Evolutionary conservation across 2,888 invertebrate species (phyloP).

Genomic region (Aporophyla lueneburgensis): DNA sequence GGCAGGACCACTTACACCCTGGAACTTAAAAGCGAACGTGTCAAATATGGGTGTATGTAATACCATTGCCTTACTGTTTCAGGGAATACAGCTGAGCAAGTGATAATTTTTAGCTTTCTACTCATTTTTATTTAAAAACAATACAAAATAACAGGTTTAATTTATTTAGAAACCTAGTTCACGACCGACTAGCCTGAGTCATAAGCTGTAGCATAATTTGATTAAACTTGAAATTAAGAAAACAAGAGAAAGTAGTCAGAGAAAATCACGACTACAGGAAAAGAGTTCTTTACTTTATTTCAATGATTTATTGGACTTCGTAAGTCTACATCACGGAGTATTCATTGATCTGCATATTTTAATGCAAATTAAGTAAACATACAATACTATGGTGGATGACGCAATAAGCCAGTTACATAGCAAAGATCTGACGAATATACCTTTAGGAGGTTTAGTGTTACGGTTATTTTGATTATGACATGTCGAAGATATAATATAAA

Average conservation of each 20-base stretch:
- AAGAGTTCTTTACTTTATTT: background rate
- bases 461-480: background rate
- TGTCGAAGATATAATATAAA: background rate
- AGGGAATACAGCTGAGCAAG: background rate
- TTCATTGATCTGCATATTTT: background rate
- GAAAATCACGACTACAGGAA: slow-evolving; percentile 2
- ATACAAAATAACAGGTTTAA: background rate
- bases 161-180: background rate
- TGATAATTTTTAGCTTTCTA: background rate
- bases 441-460: background rate
- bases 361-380: background rate
- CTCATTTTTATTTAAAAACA: too few species aligned
- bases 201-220: background rate
- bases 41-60: background rate
- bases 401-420: background rate
- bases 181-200: background rate
- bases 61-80: background rate
- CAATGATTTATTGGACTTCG: background rate
- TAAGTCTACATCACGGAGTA: background rate
- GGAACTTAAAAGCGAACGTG: background rate
- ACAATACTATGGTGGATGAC: background rate
- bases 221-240: slow-evolving; percentile 2
- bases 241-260: background rate
- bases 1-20: too few species aligned
- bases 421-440: background rate